Evolutionary conservation across 2,797 vertebrate genomes (phyloP).

Genomic region (Clangula hyemalis): DNA sequence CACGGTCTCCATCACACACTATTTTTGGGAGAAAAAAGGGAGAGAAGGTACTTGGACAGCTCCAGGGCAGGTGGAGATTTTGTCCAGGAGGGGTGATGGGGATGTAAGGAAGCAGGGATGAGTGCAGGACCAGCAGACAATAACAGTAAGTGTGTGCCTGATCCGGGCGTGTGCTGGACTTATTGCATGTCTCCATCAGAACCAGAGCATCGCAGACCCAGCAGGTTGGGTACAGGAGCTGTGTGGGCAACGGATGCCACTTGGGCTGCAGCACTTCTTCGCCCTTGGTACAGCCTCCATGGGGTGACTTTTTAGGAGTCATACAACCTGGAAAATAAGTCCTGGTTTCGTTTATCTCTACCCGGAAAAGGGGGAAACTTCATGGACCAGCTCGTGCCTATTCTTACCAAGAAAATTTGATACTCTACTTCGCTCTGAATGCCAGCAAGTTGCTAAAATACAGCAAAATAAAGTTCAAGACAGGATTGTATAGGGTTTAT

Average conservation of each 20-base stretch:
- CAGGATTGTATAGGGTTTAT: conserved; percentile 33
- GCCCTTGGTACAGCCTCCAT: neutral
- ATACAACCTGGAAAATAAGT: neutral
- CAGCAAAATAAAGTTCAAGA: conserved; percentile 18
- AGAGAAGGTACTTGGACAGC: fast-evolving
- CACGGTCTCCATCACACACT: fast-evolving
- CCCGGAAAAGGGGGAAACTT: neutral
- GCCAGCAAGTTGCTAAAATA: neutral
- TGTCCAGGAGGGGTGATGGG: neutral
- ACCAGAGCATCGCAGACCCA: fast-evolving
- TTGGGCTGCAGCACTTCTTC: neutral
- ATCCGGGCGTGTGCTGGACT: neutral
- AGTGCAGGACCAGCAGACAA: neutral
- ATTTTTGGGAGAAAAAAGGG: neutral
- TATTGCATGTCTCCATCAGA: neutral
- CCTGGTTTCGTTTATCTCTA: neutral
- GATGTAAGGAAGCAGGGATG: neutral
- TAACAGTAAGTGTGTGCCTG: neutral
- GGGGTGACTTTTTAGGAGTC: neutral
- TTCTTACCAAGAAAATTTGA: neutral
- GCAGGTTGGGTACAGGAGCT: neutral
- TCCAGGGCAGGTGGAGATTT: neutral
- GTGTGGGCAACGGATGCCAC: neutral
- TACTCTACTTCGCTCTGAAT: neutral
- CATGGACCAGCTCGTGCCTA: neutral